phyloP scores from a whole-genome alignment of 2,113 vertebrate genomes.

The Bubalus kerabau region DNA sequence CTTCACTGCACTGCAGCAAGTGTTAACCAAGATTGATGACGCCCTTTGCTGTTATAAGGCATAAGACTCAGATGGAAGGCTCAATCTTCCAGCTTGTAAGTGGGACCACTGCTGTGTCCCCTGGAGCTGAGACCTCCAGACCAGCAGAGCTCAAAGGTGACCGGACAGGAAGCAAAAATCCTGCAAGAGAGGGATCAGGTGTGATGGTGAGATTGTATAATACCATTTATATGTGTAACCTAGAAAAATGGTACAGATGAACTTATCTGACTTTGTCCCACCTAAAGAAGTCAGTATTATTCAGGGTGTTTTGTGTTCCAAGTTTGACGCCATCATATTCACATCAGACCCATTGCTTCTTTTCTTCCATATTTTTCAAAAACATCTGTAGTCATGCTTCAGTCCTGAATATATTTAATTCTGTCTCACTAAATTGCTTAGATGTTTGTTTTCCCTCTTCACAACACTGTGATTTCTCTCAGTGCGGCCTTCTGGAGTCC shows the following conservation, averaged over 20 bases:
- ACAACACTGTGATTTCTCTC: neutral
- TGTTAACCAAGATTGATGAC: rapidly evolving
- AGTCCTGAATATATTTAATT: neutral
- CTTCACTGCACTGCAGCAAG: neutral
- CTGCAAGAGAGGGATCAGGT: neutral
- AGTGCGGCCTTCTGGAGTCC: neutral
- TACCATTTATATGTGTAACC: neutral
- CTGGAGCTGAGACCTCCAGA: neutral
- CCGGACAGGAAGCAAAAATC: neutral
- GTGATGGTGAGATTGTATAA: neutral
- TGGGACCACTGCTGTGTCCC: neutral
- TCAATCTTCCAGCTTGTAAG: neutral
- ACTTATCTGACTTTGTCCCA: neutral
- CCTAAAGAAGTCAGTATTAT: neutral
- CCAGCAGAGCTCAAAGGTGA: neutral
- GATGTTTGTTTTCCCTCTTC: neutral
- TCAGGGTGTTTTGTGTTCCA: too few relatives aligned
- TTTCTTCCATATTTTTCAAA: neutral
- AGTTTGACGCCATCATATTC: too few relatives aligned
- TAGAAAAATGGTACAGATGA: neutral
- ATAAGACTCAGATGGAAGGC: neutral
- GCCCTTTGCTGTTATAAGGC: neutral
- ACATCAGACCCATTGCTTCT: neutral
- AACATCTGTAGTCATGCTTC: neutral
- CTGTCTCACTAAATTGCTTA: neutral